Evolutionary conservation across 2,113 vertebrate genomes (phyloP).

Genomic region (Asarcornis scutulata): DNA sequence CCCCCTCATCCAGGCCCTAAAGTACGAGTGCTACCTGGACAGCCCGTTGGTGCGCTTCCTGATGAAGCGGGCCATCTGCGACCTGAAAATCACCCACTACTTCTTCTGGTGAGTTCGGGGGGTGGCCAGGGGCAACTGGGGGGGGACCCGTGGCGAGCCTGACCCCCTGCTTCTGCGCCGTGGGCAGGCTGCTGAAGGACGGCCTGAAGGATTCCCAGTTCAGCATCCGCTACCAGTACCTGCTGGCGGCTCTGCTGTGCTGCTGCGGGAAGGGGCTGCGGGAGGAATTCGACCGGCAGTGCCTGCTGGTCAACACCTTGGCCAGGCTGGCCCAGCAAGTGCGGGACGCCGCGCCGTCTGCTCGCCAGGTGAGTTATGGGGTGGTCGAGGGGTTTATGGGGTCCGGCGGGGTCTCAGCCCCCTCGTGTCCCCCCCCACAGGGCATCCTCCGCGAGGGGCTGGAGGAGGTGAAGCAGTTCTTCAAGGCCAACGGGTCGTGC

Average conservation of each 20-base stretch:
- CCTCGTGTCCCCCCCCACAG: not conserved
- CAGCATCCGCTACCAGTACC: conserved; percentile 94
- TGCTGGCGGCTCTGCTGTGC: conserved; percentile 93
- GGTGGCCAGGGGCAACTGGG: fast-evolving
- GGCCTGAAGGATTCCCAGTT: conserved; percentile 96
- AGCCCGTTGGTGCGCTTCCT: conserved; percentile 95
- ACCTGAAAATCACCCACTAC: conserved; percentile 92
- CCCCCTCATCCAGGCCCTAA: conserved; percentile 83
- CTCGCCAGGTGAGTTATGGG: conserved; percentile 81
- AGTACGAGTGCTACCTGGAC: conserved; percentile 98
- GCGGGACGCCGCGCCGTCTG: conserved; percentile 84
- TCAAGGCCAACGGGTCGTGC: conserved; percentile 86
- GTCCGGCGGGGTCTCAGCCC: not conserved
- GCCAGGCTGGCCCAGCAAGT: conserved; percentile 89
- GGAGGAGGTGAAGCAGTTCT: conserved; percentile 91
- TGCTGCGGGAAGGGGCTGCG: conserved; percentile 90
- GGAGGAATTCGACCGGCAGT: conserved; percentile 93
- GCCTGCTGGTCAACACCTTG: conserved; percentile 89
- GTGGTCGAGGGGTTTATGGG: fast-evolving
- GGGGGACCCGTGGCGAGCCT: fast-evolving
- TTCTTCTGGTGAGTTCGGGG: conserved; percentile 90
- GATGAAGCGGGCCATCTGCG: conserved; percentile 89
- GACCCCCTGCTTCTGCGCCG: fast-evolving
- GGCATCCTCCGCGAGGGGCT: conserved; percentile 84
- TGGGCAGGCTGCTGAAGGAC: conserved; percentile 90